These are phyloP conservation scores for Lerista edwardsae DNA, from an alignment of 2,797 vertebrate species.

Conservation along the genomic window DNA sequence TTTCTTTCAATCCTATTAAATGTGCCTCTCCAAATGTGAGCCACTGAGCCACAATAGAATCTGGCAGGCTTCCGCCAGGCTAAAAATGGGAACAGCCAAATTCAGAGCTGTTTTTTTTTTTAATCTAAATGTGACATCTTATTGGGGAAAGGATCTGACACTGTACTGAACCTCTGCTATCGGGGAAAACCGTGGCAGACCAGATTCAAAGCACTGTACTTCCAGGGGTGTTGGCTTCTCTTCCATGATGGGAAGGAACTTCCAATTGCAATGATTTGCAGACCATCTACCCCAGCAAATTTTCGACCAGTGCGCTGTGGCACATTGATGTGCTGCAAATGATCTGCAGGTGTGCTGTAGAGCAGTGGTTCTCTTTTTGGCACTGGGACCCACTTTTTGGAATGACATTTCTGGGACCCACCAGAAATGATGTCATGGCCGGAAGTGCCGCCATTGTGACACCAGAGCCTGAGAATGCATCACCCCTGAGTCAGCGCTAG, in stretches of 20 bases:
- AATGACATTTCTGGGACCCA: too few species aligned
- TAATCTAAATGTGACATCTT: slow-evolving; percentile 77
- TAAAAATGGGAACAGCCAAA: slow-evolving; percentile 72
- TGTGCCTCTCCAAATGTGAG: slow-evolving; percentile 74
- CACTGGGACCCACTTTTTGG: too few species aligned
- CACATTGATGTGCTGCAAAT: too few species aligned
- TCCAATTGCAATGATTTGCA: neutral
- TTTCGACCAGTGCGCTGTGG: too few species aligned
- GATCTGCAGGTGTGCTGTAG: too few species aligned
- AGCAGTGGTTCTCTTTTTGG: too few species aligned
- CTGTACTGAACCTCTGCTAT: slow-evolving; percentile 61
- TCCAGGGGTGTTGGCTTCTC: neutral
- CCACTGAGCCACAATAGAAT: slow-evolving; percentile 77
- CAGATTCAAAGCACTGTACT: slow-evolving; percentile 48
- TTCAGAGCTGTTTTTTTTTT: slow-evolving; percentile 58
- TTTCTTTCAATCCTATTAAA: slow-evolving; percentile 83
- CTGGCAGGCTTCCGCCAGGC: slow-evolving; percentile 71
- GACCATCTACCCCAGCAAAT: neutral
- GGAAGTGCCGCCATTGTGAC: too few species aligned
- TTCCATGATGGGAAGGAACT: neutral
- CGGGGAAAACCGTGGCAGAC: slow-evolving; percentile 59
- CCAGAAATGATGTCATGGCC: too few species aligned
- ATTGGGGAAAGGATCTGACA: slow-evolving; percentile 57
- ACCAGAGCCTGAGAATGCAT: too few species aligned
- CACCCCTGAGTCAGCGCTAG: too few species aligned